phyloP scores from a whole-genome alignment of 2,888 invertebrate genomes.

The Leucophenga maculata region DNA sequence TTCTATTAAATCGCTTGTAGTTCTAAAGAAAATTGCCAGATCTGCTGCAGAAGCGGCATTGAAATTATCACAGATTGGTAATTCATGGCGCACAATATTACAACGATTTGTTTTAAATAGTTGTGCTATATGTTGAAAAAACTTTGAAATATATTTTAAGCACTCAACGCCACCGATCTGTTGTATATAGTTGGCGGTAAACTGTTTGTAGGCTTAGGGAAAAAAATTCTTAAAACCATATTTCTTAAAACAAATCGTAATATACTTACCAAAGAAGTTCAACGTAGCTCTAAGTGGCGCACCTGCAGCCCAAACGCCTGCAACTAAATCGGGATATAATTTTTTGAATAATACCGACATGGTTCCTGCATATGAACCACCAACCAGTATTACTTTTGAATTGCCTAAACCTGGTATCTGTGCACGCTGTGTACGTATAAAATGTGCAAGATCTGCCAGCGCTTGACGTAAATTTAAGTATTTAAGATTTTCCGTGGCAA shows the following conservation, averaged over 20 bases:
- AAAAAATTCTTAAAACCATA: neutral
- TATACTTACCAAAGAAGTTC: conserved; percentile 74
- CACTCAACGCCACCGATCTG: neutral
- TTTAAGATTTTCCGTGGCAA: conserved; percentile 75
- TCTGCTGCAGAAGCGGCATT: neutral
- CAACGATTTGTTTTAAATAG: neutral
- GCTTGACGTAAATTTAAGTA: conserved; percentile 79
- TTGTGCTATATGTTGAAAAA: neutral
- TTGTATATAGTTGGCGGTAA: neutral
- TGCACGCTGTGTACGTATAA: conserved; percentile 74
- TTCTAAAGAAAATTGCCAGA: conserved; percentile 31
- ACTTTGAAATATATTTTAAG: neutral
- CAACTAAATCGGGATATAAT: conserved; percentile 77
- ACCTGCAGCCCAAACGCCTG: conserved; percentile 78
- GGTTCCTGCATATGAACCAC: conserved; percentile 80
- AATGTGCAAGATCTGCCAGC: conserved; percentile 78
- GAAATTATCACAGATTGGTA: neutral
- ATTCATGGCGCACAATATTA: neutral
- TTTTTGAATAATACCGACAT: conserved; percentile 80
- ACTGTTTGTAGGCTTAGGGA: neutral
- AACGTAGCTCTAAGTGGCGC: conserved; percentile 78
- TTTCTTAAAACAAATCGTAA: too few species aligned
- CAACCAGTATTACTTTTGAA: conserved; percentile 75
- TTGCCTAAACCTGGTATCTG: conserved; percentile 63
- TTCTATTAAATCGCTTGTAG: conserved; percentile 26